phyloP scores from a whole-genome alignment of 2,888 invertebrate species.

The Meliscaeva auricollis region DNA sequence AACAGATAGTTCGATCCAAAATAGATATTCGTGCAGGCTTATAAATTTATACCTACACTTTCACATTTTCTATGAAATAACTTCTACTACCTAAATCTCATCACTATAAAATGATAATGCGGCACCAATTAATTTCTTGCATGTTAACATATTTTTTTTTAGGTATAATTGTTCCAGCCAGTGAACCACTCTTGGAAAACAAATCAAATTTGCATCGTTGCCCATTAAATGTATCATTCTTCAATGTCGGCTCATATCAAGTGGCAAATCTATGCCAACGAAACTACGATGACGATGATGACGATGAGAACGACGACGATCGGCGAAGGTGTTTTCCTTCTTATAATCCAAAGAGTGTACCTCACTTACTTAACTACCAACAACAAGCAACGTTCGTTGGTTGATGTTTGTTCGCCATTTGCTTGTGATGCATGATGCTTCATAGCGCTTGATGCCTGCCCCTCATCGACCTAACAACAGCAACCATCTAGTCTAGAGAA shows the following conservation, averaged over 20 bases:
- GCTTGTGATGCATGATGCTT: constrained; percentile 16
- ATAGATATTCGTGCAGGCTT: too few species aligned
- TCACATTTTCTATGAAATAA: not conserved
- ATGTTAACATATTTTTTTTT: constrained; percentile 60
- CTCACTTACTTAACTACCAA: constrained; percentile 31
- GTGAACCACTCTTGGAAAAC: constrained; percentile 32
- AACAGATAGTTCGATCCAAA: too few species aligned
- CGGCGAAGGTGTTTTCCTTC: constrained; percentile 9
- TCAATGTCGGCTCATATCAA: constrained; percentile 71
- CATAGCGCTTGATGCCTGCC: constrained; percentile 28
- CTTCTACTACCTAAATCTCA: constrained; percentile 17
- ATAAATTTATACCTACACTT: too few species aligned
- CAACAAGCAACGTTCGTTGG: constrained; percentile 54
- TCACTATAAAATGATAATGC: constrained; percentile 46
- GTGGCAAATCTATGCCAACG: constrained; percentile 65
- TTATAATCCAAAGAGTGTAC: constrained; percentile 28
- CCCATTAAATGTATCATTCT: constrained; percentile 73
- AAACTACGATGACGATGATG: constrained; percentile 1
- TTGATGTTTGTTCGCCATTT: constrained; percentile 11
- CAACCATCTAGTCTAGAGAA: not conserved
- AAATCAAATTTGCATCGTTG: constrained; percentile 73
- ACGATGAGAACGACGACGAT: constrained; percentile 20
- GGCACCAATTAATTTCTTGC: constrained; percentile 64
- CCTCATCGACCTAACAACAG: constrained; percentile 31
- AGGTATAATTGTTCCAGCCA: too few species aligned